Conservation (phyloP, 2,797 vertebrate species). For the Pagetopsis macropterus region DNA sequence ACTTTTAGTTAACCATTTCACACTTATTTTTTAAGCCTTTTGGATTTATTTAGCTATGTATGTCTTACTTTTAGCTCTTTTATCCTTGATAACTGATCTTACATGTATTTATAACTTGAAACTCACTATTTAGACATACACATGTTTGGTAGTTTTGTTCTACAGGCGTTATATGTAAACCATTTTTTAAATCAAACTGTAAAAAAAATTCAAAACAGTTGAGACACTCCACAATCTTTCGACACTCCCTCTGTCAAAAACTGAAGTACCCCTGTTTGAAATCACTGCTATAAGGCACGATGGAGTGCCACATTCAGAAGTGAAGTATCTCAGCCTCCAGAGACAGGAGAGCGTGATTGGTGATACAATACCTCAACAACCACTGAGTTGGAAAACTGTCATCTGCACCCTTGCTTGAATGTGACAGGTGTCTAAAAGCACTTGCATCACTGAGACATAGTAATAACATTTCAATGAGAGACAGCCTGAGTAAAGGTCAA, state of each 20-base stretch:
- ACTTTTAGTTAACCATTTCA: no score
- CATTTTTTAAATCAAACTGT: not conserved
- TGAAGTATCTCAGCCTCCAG: conserved; percentile 9
- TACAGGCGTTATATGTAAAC: not conserved
- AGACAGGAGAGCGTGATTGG: conserved; percentile 28
- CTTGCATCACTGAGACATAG: conserved; percentile 24
- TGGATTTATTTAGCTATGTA: no score
- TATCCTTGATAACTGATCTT: no score
- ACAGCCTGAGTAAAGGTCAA: conserved; percentile 28
- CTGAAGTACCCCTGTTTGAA: not conserved
- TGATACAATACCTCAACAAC: conserved; percentile 37
- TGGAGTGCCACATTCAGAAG: conserved; percentile 18
- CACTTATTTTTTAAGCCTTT: no score
- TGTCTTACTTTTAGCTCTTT: not conserved
- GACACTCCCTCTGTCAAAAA: not conserved
- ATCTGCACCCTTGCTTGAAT: conserved; percentile 27
- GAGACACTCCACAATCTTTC: not conserved
- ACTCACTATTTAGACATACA: no score
- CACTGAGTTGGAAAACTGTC: conserved; percentile 47
- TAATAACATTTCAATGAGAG: conserved; percentile 23
- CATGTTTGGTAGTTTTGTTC: not conserved
- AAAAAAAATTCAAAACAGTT: not conserved
- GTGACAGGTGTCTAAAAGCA: conserved; percentile 51
- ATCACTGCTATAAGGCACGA: conserved; percentile 7
- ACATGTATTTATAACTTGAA: no score